phyloP scores from a whole-genome alignment of 2,113 vertebrate genomes.

The Labeo rohita region DNA sequence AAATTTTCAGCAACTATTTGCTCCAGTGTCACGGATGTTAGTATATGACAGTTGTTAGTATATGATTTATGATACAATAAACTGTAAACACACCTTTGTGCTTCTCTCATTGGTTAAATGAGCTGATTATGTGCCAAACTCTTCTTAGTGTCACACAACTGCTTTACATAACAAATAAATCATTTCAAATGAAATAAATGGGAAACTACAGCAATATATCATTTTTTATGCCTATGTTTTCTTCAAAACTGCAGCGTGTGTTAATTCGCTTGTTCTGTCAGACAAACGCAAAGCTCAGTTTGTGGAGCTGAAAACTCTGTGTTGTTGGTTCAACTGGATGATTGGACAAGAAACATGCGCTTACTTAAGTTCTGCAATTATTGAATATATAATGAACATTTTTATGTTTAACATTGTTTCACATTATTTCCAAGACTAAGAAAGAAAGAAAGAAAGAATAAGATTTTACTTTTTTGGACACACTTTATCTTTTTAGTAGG shows the following conservation, averaged over 20 bases:
- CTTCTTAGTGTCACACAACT: neutral
- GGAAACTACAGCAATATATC: constrained; percentile 10
- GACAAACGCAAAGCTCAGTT: neutral
- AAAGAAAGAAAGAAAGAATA: neutral
- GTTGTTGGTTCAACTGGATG: neutral
- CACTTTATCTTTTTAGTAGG: neutral
- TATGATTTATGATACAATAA: constrained; percentile 13
- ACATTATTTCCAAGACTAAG: neutral
- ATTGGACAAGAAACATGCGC: neutral
- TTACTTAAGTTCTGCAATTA: neutral
- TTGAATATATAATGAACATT: neutral
- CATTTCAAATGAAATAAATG: neutral
- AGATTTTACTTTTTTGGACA: neutral
- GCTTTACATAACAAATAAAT: constrained; percentile 20
- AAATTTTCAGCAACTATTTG: no score
- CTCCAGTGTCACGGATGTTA: neutral
- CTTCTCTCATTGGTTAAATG: constrained; percentile 1
- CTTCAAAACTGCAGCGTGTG: neutral
- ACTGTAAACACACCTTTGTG: constrained; percentile 6
- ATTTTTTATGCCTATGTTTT: neutral
- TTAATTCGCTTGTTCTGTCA: neutral
- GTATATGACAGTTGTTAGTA: no score
- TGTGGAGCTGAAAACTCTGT: neutral
- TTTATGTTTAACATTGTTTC: neutral
- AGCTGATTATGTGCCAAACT: neutral